Conservation (phyloP, 2,797 vertebrate species). For the Lacerta agilis region DNA sequence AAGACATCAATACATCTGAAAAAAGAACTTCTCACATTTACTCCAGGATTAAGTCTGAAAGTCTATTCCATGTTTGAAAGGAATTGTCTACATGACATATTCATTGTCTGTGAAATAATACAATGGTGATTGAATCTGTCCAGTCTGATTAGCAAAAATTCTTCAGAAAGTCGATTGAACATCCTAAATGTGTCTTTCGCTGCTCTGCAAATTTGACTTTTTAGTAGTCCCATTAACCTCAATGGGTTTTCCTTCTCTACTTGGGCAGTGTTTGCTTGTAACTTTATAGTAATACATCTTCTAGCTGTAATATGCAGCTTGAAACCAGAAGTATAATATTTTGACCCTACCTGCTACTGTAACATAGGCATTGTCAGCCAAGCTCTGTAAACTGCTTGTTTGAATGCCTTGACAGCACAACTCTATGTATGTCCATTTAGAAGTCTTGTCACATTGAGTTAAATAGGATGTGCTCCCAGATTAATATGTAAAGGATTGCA, state of each 20-base stretch:
- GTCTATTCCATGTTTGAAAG: not conserved
- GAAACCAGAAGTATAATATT: not conserved
- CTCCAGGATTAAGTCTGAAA: not conserved
- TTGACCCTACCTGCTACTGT: not conserved
- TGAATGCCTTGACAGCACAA: conserved; percentile 22
- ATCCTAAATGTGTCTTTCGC: not conserved
- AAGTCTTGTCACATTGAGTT: not conserved
- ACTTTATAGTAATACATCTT: not conserved
- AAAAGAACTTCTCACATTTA: not conserved
- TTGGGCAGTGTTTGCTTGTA: not conserved
- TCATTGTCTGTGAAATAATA: not conserved
- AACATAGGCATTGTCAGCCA: not conserved
- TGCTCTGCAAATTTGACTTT: not conserved
- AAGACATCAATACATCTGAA: not conserved
- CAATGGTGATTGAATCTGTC: not conserved
- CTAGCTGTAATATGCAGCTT: not conserved
- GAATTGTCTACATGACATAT: not conserved
- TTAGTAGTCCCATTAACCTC: not conserved
- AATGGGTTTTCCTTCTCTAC: not conserved
- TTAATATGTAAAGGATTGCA: not conserved
- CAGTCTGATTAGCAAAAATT: not conserved
- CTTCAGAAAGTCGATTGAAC: not conserved
- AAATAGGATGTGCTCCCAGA: not conserved
- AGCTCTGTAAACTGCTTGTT: conserved; percentile 3
- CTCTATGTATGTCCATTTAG: too few species aligned